These are phyloP conservation scores for Philopotamus ludificatus DNA, from an alignment of 1,140 invertebrate species.

Conservation along the genomic window DNA sequence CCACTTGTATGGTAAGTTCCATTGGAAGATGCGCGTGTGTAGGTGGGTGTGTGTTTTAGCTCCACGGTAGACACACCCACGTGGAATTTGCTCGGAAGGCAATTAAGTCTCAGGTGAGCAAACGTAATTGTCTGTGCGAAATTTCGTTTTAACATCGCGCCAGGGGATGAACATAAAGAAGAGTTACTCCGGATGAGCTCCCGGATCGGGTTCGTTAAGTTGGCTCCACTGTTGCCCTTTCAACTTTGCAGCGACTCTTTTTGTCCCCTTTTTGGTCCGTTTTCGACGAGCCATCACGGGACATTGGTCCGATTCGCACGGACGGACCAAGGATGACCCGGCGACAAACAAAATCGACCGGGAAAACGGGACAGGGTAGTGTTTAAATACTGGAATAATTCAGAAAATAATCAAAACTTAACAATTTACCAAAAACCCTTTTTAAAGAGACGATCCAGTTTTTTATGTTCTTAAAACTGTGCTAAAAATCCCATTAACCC, in stretches of 20 bases:
- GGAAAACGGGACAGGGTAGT: no score
- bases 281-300: not conserved
- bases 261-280: no score
- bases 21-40: not conserved
- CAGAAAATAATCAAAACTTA: no score
- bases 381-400: no score
- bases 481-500: no score
- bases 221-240: not conserved
- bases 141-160: constrained; percentile 35
- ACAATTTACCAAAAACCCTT: no score
- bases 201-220: constrained; percentile 31
- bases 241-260: not conserved
- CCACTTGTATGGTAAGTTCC: not conserved
- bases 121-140: constrained; percentile 40
- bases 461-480: no score
- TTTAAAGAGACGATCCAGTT: no score
- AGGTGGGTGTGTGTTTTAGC: not conserved
- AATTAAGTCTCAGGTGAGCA: constrained; percentile 42
- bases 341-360: no score
- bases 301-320: not conserved
- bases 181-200: constrained; percentile 30
- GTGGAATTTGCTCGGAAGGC: constrained; percentile 30
- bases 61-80: not conserved
- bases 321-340: no score
- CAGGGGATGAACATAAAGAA: constrained; percentile 34